phyloP scores from a whole-genome alignment of 2,797 vertebrate genomes.

The Gallirallus australis region DNA sequence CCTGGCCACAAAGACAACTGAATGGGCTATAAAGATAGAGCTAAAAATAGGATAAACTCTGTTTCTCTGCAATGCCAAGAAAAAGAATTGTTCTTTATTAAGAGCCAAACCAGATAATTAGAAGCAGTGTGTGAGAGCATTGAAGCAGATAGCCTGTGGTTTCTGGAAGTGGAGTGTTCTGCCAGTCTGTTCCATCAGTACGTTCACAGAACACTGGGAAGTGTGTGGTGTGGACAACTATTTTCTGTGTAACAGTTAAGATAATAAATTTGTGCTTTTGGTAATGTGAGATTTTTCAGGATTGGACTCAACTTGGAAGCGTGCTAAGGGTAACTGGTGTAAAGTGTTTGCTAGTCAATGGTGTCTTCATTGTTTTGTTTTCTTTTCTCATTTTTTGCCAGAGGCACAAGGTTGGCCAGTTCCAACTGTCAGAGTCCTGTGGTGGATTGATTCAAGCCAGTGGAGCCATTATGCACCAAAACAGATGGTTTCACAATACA shows the following conservation, averaged over 20 bases:
- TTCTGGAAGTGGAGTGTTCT: neutral
- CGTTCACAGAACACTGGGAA: neutral
- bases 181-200: neutral
- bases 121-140: neutral
- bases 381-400: conserved; percentile 14
- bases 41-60: neutral
- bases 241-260: neutral
- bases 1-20: neutral
- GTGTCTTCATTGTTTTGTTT: neutral
- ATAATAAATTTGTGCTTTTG: neutral
- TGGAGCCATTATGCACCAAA: conserved; percentile 58
- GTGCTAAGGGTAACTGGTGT: neutral
- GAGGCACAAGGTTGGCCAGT: conserved; percentile 54
- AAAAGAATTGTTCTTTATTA: neutral
- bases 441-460: conserved; percentile 48
- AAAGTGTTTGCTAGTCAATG: neutral
- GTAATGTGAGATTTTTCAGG: neutral
- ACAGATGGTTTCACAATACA: conserved; percentile 78
- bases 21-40: neutral
- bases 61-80: neutral
- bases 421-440: neutral
- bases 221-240: neutral
- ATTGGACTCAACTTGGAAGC: neutral
- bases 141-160: neutral
- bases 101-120: neutral